Conservation (phyloP, 1,140 invertebrate species). For the Ips typographus region DNA sequence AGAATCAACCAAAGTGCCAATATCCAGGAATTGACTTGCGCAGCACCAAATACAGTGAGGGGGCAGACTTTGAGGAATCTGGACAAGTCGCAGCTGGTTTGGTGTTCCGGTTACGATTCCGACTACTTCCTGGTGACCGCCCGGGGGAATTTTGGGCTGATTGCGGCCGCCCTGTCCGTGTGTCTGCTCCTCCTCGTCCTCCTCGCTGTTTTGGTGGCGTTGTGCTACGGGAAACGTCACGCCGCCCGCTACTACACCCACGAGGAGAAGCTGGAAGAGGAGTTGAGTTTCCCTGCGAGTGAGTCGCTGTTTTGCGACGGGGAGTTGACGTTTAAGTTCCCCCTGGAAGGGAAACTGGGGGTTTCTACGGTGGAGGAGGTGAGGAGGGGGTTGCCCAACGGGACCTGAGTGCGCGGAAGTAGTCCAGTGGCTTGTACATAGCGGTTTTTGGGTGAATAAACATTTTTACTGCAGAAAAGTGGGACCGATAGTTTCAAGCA, state of each 20-base stretch:
- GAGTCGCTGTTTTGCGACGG: conserved; percentile 45
- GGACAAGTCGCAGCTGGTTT: conserved; percentile 54
- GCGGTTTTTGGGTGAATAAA: too few relatives aligned
- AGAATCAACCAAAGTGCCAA: conserved; percentile 57
- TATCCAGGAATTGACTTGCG: conserved; percentile 56
- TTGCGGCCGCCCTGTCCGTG: conserved; percentile 60
- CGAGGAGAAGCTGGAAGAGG: conserved; percentile 64
- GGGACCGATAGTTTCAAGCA: too few relatives aligned
- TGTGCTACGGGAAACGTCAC: conserved; percentile 63
- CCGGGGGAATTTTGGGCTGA: conserved; percentile 60
- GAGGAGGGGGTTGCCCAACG: conserved; percentile 45
- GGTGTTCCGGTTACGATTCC: conserved; percentile 52
- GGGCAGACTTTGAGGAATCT: conserved; percentile 57
- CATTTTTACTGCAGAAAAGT: too few relatives aligned
- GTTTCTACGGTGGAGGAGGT: conserved; percentile 51
- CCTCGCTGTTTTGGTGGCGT: conserved; percentile 54
- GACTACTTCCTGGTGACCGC: conserved; percentile 52
- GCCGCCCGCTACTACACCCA: conserved; percentile 73
- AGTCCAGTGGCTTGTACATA: too few relatives aligned
- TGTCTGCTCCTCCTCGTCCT: conserved; percentile 57
- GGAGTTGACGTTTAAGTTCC: conserved; percentile 51
- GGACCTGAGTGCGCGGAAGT: background rate
- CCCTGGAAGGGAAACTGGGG: conserved; percentile 48
- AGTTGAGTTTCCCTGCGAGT: conserved; percentile 54
- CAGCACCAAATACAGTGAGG: conserved; percentile 55